Evolutionary conservation across 1,140 invertebrate species (phyloP).

Genomic region (Antheraea mylitta): DNA sequence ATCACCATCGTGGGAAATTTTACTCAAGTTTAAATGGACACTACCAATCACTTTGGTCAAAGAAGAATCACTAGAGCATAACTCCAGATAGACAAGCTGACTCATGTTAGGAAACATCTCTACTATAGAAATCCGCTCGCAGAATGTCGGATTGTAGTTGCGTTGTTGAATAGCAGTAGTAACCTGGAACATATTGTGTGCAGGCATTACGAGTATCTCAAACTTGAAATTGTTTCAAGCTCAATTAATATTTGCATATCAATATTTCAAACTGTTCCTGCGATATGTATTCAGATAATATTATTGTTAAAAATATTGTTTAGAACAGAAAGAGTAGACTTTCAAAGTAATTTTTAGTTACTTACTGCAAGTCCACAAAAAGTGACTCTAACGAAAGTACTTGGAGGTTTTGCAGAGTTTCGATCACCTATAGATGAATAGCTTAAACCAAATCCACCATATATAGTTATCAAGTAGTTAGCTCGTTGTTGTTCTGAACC

Average conservation of each 20-base stretch:
- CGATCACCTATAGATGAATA: slow-evolving; percentile 27
- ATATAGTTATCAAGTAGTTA: slow-evolving; percentile 51
- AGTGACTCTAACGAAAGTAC: slow-evolving; percentile 54
- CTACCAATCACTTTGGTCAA: slow-evolving; percentile 39
- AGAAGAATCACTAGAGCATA: slow-evolving; percentile 39
- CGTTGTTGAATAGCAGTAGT: slow-evolving; percentile 61
- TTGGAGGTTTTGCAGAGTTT: slow-evolving; percentile 39
- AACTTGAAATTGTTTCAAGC: too few species aligned
- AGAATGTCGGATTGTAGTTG: slow-evolving; percentile 60
- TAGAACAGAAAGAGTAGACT: too few species aligned
- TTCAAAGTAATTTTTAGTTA: background rate
- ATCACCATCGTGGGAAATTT: slow-evolving; percentile 60
- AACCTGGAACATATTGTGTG: slow-evolving; percentile 42
- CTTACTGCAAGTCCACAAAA: slow-evolving; percentile 68
- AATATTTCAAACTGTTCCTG: too few species aligned
- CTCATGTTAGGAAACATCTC: slow-evolving; percentile 77
- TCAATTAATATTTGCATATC: too few species aligned
- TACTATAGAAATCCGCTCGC: slow-evolving; percentile 70
- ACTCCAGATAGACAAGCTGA: slow-evolving; percentile 68
- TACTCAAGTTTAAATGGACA: slow-evolving; percentile 35
- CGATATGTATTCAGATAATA: too few species aligned
- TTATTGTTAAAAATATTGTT: too few species aligned
- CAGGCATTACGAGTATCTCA: too few species aligned
- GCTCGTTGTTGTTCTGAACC: slow-evolving; percentile 51
- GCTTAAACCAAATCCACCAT: slow-evolving; percentile 43